Evolutionary conservation across 2,888 invertebrate genomes (phyloP).

Genomic region (Agapostemon virescens): DNA sequence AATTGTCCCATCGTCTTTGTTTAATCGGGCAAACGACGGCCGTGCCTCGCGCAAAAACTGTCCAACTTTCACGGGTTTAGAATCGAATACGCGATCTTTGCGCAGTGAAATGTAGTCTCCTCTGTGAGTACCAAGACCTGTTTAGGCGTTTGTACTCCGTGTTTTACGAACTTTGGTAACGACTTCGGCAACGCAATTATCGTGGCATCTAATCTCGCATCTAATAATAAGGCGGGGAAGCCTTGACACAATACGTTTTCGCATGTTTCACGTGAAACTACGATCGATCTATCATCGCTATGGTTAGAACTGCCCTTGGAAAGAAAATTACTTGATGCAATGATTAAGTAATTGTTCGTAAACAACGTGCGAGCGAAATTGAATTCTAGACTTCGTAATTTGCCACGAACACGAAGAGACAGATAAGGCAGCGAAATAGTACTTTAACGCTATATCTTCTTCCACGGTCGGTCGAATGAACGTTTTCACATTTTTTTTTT

Average conservation of each 20-base stretch:
- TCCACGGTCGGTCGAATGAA: no score
- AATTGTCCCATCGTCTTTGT: slow-evolving; percentile 17
- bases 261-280: background rate
- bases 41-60: background rate
- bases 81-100: background rate
- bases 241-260: slow-evolving; percentile 6
- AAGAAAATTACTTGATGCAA: background rate
- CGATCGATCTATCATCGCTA: background rate
- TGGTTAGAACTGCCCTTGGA: background rate
- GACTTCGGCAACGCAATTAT: slow-evolving; percentile 5
- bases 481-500: no score
- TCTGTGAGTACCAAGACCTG: background rate
- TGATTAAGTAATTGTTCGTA: slow-evolving; percentile 4
- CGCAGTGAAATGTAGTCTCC: background rate
- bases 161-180: background rate
- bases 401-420: background rate
- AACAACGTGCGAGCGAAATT: slow-evolving; percentile 1
- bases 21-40: slow-evolving; percentile 6
- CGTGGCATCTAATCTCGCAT: background rate
- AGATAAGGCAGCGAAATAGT: background rate
- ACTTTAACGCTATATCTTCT: no score
- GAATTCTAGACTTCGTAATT: background rate
- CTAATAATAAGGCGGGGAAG: background rate
- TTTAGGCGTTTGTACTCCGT: background rate
- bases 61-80: background rate